Percentiles rank a stretch among this genome's conserved stretches.
phyloP scores from a whole-genome alignment of 2,888 invertebrate genomes.

The Camponotus fellah region DNA sequence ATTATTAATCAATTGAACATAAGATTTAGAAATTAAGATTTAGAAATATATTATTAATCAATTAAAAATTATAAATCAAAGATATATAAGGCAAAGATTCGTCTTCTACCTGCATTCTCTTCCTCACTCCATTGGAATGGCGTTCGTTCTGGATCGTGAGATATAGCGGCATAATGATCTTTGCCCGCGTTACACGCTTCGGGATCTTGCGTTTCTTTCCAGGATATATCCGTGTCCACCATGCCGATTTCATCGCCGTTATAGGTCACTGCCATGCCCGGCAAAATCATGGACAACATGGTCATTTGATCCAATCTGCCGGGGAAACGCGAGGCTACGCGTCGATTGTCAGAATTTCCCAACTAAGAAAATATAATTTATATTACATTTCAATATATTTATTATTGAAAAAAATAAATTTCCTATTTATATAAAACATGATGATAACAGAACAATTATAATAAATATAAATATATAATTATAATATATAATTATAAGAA shows the following conservation, averaged over 20 bases:
- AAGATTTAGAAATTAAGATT: too few relatives aligned
- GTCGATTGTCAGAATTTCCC: slow-evolving; percentile 92
- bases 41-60: neutral
- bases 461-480: too few relatives aligned
- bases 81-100: neutral
- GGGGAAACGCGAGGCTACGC: slow-evolving; percentile 90
- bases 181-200: slow-evolving; percentile 88
- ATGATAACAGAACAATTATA: neutral
- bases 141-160: slow-evolving; percentile 92
- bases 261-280: slow-evolving; percentile 95
- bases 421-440: neutral
- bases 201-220: slow-evolving; percentile 88
- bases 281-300: slow-evolving; percentile 93
- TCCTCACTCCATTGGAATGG: slow-evolving; percentile 93
- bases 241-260: slow-evolving; percentile 95
- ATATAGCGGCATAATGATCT: slow-evolving; percentile 87
- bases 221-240: slow-evolving; percentile 88
- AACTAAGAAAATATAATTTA: slow-evolving; percentile 86
- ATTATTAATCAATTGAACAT: neutral
- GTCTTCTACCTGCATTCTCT: slow-evolving; percentile 87
- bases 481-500: too few relatives aligned
- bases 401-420: too few relatives aligned
- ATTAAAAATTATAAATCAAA: too few relatives aligned
- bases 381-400: neutral
- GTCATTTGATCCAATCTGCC: slow-evolving; percentile 92